These are phyloP conservation scores for Hyperoodon ampullatus DNA, from an alignment of 2,113 vertebrate species.

Conservation along the genomic window DNA sequence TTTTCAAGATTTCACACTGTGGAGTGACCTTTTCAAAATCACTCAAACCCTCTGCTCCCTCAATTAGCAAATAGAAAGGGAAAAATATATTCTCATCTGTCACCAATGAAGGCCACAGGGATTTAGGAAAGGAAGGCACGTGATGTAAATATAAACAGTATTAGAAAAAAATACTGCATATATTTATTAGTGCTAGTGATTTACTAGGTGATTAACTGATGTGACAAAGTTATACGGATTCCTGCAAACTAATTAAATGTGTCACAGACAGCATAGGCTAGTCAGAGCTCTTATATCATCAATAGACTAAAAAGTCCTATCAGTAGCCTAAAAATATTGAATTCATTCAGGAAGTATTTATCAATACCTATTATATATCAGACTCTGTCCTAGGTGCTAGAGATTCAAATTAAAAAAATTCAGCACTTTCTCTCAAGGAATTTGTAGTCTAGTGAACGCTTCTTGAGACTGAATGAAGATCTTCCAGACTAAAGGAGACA, in stretches of 20 bases:
- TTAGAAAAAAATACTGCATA: neutral
- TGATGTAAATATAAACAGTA: neutral
- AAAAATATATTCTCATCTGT: neutral
- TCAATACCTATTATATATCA: neutral
- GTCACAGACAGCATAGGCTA: slow-evolving; percentile 3
- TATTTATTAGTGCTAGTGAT: neutral
- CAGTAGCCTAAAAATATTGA: slow-evolving; percentile 28
- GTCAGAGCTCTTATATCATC: slow-evolving; percentile 12
- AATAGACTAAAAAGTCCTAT: neutral
- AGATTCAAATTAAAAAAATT: neutral
- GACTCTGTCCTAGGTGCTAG: neutral
- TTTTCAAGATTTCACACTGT: neutral
- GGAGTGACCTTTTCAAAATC: neutral
- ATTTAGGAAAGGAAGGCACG: neutral
- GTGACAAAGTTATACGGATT: slow-evolving; percentile 33
- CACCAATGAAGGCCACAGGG: neutral
- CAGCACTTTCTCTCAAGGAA: neutral
- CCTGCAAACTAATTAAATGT: slow-evolving; percentile 13
- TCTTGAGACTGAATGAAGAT: neutral
- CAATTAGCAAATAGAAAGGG: neutral
- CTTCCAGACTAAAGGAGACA: neutral
- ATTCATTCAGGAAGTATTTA: slow-evolving; percentile 48
- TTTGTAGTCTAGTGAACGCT: neutral
- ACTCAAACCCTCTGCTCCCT: neutral
- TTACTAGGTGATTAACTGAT: slow-evolving; percentile 21